phyloP scores from a whole-genome alignment of 2,113 vertebrate species.

The Calcarius ornatus region DNA sequence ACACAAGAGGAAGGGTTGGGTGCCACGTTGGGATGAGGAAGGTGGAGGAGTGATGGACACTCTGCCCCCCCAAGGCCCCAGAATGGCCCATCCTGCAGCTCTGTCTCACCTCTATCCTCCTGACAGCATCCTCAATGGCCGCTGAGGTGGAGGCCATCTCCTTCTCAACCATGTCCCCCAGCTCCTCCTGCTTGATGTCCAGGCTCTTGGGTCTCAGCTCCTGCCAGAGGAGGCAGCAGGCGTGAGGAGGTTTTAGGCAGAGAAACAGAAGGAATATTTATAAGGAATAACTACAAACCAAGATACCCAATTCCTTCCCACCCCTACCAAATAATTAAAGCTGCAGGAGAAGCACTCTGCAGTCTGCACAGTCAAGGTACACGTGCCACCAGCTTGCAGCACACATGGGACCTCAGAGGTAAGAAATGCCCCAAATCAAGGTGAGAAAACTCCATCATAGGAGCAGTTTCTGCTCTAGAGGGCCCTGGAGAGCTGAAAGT shows the following conservation, averaged over 20 bases:
- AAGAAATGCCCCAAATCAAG: neutral
- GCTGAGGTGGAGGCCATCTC: conserved; percentile 93
- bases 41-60: neutral
- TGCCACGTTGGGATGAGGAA: rapidly evolving
- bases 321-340: neutral
- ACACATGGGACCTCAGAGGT: neutral
- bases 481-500: neutral
- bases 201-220: conserved; percentile 90
- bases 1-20: neutral
- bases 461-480: neutral
- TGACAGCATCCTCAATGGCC: conserved; percentile 92
- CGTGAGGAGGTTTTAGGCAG: neutral
- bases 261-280: neutral
- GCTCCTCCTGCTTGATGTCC: conserved; percentile 90
- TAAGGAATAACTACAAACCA: neutral
- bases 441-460: neutral
- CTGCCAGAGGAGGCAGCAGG: conserved; percentile 48
- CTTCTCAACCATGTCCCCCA: conserved; percentile 95
- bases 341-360: neutral
- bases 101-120: conserved; percentile 86
- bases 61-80: neutral
- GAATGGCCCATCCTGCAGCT: neutral
- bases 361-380: neutral
- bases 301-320: rapidly evolving
- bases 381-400: neutral